Percentiles rank a stretch among this genome's conserved stretches.
phyloP scores from a whole-genome alignment of 1,140 invertebrate genomes.

The Heliconius melpomene region DNA sequence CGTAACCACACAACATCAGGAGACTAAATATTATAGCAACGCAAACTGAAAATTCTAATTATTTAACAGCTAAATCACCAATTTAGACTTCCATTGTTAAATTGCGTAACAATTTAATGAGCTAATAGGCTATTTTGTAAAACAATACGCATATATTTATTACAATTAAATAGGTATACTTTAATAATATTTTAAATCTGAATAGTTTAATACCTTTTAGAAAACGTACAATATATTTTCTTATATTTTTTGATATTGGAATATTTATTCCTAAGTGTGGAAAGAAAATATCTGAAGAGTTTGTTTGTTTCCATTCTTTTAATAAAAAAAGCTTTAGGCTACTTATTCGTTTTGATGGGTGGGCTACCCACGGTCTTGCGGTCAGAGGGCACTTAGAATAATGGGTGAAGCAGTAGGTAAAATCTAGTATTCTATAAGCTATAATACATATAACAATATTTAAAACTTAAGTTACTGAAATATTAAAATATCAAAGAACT shows the following conservation, averaged over 20 bases:
- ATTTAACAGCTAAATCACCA: slow-evolving; percentile 21
- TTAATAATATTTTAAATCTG: too few species aligned
- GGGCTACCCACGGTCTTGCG: too few species aligned
- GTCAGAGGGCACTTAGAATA: neutral
- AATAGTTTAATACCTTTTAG: too few species aligned
- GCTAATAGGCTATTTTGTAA: slow-evolving; percentile 19
- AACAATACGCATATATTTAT: slow-evolving; percentile 3
- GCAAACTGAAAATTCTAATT: neutral
- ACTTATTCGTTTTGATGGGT: too few species aligned
- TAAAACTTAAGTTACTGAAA: neutral
- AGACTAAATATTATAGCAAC: neutral
- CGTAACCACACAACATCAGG: neutral
- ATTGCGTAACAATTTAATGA: slow-evolving; percentile 14
- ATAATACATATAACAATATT: neutral
- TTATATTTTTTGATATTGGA: too few species aligned
- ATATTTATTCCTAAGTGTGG: too few species aligned
- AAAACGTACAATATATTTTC: too few species aligned
- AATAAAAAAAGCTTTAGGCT: too few species aligned
- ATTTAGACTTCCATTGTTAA: slow-evolving; percentile 19
- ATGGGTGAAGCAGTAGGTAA: neutral
- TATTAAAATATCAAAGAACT: slow-evolving; percentile 25
- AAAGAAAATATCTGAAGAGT: too few species aligned
- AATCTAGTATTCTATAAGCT: neutral
- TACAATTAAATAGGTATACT: neutral
- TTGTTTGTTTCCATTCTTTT: too few species aligned